phyloP scores from a whole-genome alignment of 2,888 invertebrate species.

The Phaedon cochleariae region DNA sequence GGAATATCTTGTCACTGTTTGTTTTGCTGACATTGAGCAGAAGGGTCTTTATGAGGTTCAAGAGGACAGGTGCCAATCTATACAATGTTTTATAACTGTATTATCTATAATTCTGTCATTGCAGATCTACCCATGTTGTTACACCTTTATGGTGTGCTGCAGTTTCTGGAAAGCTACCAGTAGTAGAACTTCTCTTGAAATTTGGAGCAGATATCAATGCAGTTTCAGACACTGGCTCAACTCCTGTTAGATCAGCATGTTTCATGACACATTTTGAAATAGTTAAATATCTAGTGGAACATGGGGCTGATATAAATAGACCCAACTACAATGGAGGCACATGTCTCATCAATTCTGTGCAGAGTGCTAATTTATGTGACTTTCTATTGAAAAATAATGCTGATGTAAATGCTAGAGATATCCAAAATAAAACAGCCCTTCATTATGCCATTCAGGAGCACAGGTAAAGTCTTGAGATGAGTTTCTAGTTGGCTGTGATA shows the following conservation, averaged over 20 bases:
- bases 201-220: constrained; percentile 89
- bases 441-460: constrained; percentile 93
- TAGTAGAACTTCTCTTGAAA: constrained; percentile 79
- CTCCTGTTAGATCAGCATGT: constrained; percentile 90
- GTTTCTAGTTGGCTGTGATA: too few relatives aligned
- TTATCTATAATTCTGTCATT: constrained; percentile 20
- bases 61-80: constrained; percentile 70
- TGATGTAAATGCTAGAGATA: constrained; percentile 85
- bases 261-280: constrained; percentile 90
- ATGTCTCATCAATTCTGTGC: constrained; percentile 92
- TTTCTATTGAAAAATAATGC: constrained; percentile 84
- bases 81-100: not conserved
- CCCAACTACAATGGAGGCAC: constrained; percentile 93
- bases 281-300: constrained; percentile 77
- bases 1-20: constrained; percentile 83
- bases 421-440: constrained; percentile 89
- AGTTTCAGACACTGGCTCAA: constrained; percentile 86
- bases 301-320: constrained; percentile 83
- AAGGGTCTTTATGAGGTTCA: constrained; percentile 85
- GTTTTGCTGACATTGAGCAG: constrained; percentile 87
- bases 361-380: constrained; percentile 81
- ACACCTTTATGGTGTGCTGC: constrained; percentile 94
- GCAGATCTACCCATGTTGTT: constrained; percentile 77
- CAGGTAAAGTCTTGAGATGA: constrained; percentile 63
- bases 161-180: constrained; percentile 81